Percentiles rank a stretch among this genome's conserved stretches.
These are phyloP conservation scores for Donacobius atricapilla DNA, from an alignment of 2,113 vertebrate species.

Conservation along the genomic window DNA sequence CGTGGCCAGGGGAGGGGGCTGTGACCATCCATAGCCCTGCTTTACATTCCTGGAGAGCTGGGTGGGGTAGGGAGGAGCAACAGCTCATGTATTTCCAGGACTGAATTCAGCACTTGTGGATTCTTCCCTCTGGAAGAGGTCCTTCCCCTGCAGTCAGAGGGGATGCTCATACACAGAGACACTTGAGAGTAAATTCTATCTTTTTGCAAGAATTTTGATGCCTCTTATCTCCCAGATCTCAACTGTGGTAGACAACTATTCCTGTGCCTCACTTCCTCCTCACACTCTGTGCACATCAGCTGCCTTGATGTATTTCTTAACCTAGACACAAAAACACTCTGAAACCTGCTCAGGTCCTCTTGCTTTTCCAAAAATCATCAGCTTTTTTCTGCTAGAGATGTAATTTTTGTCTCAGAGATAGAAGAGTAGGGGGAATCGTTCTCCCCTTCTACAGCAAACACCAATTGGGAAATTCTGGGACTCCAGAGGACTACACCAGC, in stretches of 20 bases:
- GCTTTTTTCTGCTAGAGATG: not conserved
- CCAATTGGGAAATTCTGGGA: not conserved
- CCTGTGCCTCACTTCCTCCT: not conserved
- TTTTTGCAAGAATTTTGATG: not conserved
- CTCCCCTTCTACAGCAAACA: not conserved
- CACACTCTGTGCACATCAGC: not conserved
- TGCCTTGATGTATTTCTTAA: slow-evolving; percentile 21
- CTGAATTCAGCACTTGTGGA: not conserved
- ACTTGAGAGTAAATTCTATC: not conserved
- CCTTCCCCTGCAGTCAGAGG: not conserved
- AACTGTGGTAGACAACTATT: not conserved
- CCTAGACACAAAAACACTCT: not conserved
- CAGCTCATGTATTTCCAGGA: rapidly evolving
- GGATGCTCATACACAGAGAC: not conserved
- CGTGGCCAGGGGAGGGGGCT: not conserved
- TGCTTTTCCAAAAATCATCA: not conserved
- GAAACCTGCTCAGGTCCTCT: not conserved
- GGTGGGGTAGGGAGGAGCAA: not conserved
- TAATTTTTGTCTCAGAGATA: not conserved
- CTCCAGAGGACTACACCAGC: not conserved
- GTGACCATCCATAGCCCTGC: not conserved
- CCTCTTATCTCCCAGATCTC: not conserved
- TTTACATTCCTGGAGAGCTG: not conserved
- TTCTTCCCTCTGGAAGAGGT: not conserved
- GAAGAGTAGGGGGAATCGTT: not conserved